These are phyloP conservation scores for Scopus umbretta DNA, from an alignment of 2,113 vertebrate species.

Conservation along the genomic window DNA sequence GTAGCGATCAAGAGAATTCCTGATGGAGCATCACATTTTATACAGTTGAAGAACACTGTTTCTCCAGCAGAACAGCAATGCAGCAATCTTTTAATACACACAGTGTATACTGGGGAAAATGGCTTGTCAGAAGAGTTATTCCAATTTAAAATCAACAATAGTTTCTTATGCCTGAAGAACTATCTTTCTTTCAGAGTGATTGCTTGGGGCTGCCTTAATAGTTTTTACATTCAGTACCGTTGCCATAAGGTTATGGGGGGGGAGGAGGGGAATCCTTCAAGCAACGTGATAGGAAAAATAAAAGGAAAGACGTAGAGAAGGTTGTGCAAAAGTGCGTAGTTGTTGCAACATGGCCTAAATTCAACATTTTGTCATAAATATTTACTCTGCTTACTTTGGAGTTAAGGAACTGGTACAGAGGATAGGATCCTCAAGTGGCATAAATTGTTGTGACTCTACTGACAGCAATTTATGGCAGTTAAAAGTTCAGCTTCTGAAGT, in stretches of 20 bases:
- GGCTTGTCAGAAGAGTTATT: not conserved
- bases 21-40: not conserved
- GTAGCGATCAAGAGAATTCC: not conserved
- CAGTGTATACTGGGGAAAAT: not conserved
- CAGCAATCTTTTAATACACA: not conserved
- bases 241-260: not conserved
- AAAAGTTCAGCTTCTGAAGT: not conserved
- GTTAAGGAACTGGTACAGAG: not conserved
- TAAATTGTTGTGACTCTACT: not conserved
- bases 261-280: accelerated
- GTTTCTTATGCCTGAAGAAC: not conserved
- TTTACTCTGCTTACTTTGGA: not conserved
- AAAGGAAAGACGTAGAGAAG: not conserved
- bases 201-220: not conserved
- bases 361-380: not conserved
- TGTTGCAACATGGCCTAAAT: not conserved
- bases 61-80: not conserved
- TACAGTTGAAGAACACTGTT: not conserved
- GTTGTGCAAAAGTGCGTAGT: not conserved
- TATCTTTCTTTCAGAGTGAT: not conserved
- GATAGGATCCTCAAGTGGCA: not conserved
- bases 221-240: not conserved
- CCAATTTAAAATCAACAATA: not conserved
- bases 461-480: not conserved
- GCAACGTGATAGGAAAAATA: not conserved